These are phyloP conservation scores for Leuciscus idus DNA, from an alignment of 2,113 vertebrate genomes.

Conservation along the genomic window DNA sequence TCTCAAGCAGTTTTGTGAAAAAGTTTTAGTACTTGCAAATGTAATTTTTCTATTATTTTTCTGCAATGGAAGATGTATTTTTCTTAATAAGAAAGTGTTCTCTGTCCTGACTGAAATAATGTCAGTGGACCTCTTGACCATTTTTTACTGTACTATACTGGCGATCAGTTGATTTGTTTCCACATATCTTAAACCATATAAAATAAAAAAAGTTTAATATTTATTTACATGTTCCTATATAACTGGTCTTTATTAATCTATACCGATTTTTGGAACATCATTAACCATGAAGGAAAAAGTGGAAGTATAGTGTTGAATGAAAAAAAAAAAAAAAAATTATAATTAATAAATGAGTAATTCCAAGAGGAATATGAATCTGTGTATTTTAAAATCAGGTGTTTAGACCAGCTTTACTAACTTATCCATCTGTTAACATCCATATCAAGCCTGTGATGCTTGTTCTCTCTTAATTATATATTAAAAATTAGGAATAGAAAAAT, in stretches of 20 bases:
- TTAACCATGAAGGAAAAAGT: neutral
- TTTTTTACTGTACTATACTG: slow-evolving; percentile 19
- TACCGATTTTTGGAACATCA: neutral
- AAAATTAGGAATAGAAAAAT: neutral
- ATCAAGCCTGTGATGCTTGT: neutral
- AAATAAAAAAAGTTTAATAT: neutral
- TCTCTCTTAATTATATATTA: neutral
- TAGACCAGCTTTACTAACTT: neutral
- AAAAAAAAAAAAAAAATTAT: neutral
- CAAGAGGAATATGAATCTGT: neutral
- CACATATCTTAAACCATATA: slow-evolving; percentile 3
- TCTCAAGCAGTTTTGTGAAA: slow-evolving; percentile 32
- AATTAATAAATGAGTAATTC: too few species aligned
- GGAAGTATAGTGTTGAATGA: slow-evolving; percentile 9
- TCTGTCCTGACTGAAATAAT: slow-evolving; percentile 38
- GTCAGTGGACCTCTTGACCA: neutral
- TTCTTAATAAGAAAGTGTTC: slow-evolving; percentile 60
- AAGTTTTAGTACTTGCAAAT: slow-evolving; percentile 38
- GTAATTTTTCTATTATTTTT: slow-evolving; percentile 33
- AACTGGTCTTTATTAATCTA: neutral
- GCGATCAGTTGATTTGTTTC: slow-evolving; percentile 15
- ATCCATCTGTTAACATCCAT: neutral
- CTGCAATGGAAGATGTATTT: slow-evolving; percentile 54
- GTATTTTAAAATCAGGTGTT: neutral
- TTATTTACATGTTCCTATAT: neutral